Percentiles rank a stretch among this genome's conserved stretches.
Conservation (phyloP, 2,113 vertebrate species). For the Aspiorhynchus laticeps region DNA sequence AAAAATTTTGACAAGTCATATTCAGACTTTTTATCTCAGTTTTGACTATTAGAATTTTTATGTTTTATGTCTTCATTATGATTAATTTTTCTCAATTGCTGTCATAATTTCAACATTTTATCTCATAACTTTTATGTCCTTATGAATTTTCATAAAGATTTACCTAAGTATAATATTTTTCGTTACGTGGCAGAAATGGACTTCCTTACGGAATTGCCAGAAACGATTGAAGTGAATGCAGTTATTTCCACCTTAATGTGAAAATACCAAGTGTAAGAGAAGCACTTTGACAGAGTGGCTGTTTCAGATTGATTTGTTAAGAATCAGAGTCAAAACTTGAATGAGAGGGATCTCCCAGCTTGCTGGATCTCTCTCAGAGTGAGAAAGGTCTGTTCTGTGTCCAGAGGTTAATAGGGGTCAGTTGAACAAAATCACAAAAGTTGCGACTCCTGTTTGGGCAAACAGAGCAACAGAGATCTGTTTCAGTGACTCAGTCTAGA, state of each 20-base stretch:
- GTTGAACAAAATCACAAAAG: slow-evolving; percentile 54
- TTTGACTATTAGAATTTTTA: neutral
- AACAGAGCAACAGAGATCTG: slow-evolving; percentile 52
- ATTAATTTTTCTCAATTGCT: too few relatives aligned
- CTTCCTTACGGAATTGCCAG: neutral
- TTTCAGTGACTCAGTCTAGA: slow-evolving; percentile 59
- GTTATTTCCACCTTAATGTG: neutral
- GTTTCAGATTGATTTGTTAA: slow-evolving; percentile 4
- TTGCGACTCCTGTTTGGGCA: slow-evolving; percentile 50
- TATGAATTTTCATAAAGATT: neutral
- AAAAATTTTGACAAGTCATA: too few relatives aligned
- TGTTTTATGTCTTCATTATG: too few relatives aligned
- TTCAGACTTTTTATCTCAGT: neutral
- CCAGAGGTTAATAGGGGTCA: slow-evolving; percentile 59
- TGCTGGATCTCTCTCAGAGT: slow-evolving; percentile 28
- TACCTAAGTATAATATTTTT: neutral
- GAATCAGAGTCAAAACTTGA: neutral
- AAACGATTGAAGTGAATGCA: neutral
- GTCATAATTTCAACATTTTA: too few relatives aligned
- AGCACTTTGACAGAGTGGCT: neutral
- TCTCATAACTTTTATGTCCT: neutral
- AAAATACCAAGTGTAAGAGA: neutral
- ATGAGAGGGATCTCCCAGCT: neutral
- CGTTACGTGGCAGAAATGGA: neutral
- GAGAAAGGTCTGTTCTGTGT: slow-evolving; percentile 45